A percentile compares a stretch with the other conserved stretches of the same genome.
These are phyloP conservation scores for Diplodus puntazzo DNA, from an alignment of 2,797 vertebrate genomes.

Conservation along the genomic window DNA sequence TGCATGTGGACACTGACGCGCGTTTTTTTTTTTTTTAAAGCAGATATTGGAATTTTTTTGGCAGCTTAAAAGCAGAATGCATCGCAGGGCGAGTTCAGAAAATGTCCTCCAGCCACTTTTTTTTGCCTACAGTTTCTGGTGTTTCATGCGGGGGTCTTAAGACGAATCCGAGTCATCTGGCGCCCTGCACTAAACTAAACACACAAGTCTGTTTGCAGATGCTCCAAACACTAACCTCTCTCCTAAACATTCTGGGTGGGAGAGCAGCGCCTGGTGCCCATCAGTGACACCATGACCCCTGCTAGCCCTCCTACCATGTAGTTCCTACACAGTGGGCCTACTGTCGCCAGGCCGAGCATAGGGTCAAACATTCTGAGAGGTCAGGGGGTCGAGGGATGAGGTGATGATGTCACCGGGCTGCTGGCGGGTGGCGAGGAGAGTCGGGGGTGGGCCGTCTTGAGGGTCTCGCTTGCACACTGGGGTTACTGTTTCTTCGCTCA, in stretches of 20 bases:
- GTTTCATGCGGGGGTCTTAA: not conserved
- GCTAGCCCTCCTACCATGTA: conserved; percentile 61
- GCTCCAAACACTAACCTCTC: conserved; percentile 31
- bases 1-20: not conserved
- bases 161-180: conserved; percentile 29
- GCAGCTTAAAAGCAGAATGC: not conserved
- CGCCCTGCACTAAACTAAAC: conserved; percentile 32
- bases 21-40: not conserved
- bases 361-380: conserved; percentile 82
- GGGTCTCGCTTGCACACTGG: conserved; percentile 77
- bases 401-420: conserved; percentile 85
- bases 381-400: conserved; percentile 78
- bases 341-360: conserved; percentile 76
- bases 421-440: conserved; percentile 62
- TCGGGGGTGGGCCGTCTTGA: conserved; percentile 68
- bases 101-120: not conserved
- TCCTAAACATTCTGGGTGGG: conserved; percentile 56
- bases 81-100: not conserved
- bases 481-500: conserved; percentile 80
- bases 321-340: conserved; percentile 77
- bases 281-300: conserved; percentile 69
- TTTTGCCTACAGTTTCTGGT: not conserved
- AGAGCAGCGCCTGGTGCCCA: conserved; percentile 63
- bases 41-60: not conserved
- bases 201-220: conserved; percentile 43